Base-by-base conservation (phyloP, 2,113 vertebrate genomes). In the Anolis carolinensis region DNA sequence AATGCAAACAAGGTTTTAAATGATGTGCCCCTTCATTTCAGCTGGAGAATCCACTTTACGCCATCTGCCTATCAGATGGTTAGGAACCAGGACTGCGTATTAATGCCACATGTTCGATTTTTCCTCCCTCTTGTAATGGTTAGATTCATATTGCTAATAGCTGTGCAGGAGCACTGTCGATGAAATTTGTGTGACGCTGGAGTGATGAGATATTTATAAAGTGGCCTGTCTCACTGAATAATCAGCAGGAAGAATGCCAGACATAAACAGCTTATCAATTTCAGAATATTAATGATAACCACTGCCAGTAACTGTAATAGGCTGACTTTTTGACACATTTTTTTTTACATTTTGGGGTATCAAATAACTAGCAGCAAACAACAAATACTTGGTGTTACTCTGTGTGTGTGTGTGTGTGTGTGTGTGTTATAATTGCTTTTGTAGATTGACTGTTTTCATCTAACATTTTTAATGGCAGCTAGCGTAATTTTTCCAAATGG, bases 1-100 rank as follows among this genome's bases (percentile, higher is more conserved):
- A 98, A 99, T 98, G 97, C 98, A 99, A 99, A 99, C 98, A 99
- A 99, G 98, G 96, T 97, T 98, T 97, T 98, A 98, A 99, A 99
- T 98, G 97, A 99, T 98, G 97, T 97, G 97, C 97, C 97, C 97
- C 97, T 98, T 97, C 97, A 97, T 98, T 97, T 97, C 97, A 98
- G 96, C 97, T 97, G 97, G 97, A 97, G 96, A 97, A 97, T 97
- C 95, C 96, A 96, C 96, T 97, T 97, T 96, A 95, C 95, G 92
- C 98, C 98, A 99, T 99, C 98, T 99, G 99, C 97, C 97, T 97
- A 97, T 99, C 98, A 98, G 97, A 98, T 98, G 97, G 97, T 97
- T 97, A 96, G 96, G 96, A 98, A 97, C 95, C 96, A 97, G 96
- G 96, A 96, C 96, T 97, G 97, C 96, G 97, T 98, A 97, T 97